Conservation (phyloP, 1,140 invertebrate species). For the Semibalanus balanoides region DNA sequence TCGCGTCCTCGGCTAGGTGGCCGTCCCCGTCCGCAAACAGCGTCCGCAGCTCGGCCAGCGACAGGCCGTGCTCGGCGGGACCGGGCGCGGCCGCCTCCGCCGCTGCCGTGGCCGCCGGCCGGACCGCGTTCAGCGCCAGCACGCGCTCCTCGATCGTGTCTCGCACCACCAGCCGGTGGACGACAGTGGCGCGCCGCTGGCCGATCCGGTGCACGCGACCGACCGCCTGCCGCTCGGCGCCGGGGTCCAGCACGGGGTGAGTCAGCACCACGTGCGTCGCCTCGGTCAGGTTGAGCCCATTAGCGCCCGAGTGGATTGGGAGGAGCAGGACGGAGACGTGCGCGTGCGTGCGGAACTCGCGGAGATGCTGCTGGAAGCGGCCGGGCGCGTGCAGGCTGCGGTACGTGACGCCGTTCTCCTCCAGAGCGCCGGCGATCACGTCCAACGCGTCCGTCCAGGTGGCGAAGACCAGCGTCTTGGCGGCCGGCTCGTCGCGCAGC, state of each 20-base stretch:
- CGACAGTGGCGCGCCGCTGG: slow-evolving; percentile 43
- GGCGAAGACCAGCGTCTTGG: slow-evolving; percentile 59
- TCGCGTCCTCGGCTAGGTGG: too few species aligned
- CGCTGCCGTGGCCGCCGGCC: too few species aligned
- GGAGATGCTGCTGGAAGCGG: slow-evolving; percentile 33
- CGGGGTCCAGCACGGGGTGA: slow-evolving; percentile 57
- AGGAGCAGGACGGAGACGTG: slow-evolving; percentile 49
- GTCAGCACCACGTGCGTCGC: slow-evolving; percentile 61
- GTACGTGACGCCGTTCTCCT: slow-evolving; percentile 42
- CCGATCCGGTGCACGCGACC: slow-evolving; percentile 64
- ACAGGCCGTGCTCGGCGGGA: not conserved
- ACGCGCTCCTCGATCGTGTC: slow-evolving; percentile 57
- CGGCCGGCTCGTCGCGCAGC: slow-evolving; percentile 35
- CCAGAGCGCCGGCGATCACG: slow-evolving; percentile 42
- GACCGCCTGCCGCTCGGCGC: slow-evolving; percentile 59
- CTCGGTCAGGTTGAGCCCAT: slow-evolving; percentile 64
- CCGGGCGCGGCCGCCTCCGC: too few species aligned
- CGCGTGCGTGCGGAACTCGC: slow-evolving; percentile 30
- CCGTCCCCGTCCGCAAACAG: not conserved
- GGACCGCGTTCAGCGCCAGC: slow-evolving; percentile 10
- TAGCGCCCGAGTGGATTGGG: slow-evolving; percentile 49
- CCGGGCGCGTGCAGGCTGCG: slow-evolving; percentile 26
- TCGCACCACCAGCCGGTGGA: slow-evolving; percentile 45
- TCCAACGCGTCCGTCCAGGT: slow-evolving; percentile 49
- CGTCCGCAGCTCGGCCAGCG: not conserved